phyloP scores from a whole-genome alignment of 2,113 vertebrate species.

The Callipepla squamata region DNA sequence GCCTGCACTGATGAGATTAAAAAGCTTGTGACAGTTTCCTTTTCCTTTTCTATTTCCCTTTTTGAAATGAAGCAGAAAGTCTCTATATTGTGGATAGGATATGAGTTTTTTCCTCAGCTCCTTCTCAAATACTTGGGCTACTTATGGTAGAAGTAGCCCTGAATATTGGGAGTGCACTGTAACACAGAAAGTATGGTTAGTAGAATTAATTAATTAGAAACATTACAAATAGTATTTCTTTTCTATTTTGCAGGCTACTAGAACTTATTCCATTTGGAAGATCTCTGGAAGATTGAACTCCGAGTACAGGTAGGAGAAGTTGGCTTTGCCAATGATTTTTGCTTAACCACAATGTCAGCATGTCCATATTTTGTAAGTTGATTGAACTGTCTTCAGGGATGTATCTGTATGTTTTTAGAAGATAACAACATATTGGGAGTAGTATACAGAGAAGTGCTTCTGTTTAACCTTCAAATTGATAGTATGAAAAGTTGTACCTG shows the following conservation, averaged over 20 bases:
- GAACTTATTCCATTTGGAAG: not conserved
- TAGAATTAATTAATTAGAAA: not conserved
- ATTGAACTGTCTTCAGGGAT: not conserved
- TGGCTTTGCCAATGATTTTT: not conserved
- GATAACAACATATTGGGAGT: not conserved
- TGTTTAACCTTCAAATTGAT: not conserved
- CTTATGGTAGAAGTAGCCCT: not conserved
- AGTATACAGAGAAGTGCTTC: not conserved
- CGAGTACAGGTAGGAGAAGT: not conserved
- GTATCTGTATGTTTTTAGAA: not conserved
- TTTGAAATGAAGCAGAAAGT: not conserved
- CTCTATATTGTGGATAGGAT: not conserved
- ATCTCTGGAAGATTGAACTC: not conserved
- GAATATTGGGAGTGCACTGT: not conserved
- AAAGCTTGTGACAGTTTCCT: not conserved
- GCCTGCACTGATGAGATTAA: constrained; percentile 7
- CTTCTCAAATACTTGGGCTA: not conserved
- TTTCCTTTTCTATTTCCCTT: not conserved
- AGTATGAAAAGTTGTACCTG: not conserved
- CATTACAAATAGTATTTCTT: not conserved
- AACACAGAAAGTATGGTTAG: not conserved
- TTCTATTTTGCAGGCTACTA: not conserved
- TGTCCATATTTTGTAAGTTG: not conserved
- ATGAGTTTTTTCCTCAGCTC: not conserved
- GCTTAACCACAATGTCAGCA: not conserved